Base-by-base conservation (phyloP, 2,888 invertebrate genomes). In the Phaedon cochleariae region DNA sequence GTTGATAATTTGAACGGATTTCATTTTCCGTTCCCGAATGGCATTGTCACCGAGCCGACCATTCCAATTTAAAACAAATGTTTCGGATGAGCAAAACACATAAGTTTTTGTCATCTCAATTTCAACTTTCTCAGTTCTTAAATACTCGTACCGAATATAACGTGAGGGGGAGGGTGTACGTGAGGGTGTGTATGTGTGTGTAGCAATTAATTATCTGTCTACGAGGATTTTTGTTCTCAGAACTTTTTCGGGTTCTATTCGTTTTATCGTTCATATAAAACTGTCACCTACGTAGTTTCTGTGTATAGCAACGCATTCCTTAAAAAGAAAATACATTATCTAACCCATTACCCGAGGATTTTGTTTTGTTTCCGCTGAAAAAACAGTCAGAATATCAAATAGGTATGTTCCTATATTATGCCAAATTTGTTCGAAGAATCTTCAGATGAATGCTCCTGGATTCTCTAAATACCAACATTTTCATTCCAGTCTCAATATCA, bases 151-250 rank as follows among this genome's bases (percentile, higher is more conserved):
- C 74, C 73, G 67, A 72, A 67, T 69, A 69, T 70, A 64, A 75
- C 76, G 59, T 61, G 62, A n/a, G n/a, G n/a, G n/a, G n/a, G n/a
- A n/a, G n/a, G n/a, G n/a, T n/a, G n/a, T n/a, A n/a, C n/a, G n/a
- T n/a, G n/a, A n/a, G n/a, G n/a, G n/a, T 53, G 66, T 62, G 48
- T 59, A 69, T 74, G 71, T 75, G 76, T 75, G 75, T 75, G 75
- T 74, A 68, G 76, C 76, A 76, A 78, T 77, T 77, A 77, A 78
- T 78, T 78, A 76, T 77, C 76, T 75, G 75, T 77, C 77, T 72
- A 71, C 74, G 73, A 73, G 76, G 76, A 74, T 76, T 78, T 74
- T 76, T 76, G 75, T 77, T 77, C 73, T 66, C 71, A 71, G 67
- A 76, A 77, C 73, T 77, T 78, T 77, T 77, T 76, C 77, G 71